Evolutionary conservation across 2,797 vertebrate species (phyloP).

Genomic region (Cryptoprocta ferox): DNA sequence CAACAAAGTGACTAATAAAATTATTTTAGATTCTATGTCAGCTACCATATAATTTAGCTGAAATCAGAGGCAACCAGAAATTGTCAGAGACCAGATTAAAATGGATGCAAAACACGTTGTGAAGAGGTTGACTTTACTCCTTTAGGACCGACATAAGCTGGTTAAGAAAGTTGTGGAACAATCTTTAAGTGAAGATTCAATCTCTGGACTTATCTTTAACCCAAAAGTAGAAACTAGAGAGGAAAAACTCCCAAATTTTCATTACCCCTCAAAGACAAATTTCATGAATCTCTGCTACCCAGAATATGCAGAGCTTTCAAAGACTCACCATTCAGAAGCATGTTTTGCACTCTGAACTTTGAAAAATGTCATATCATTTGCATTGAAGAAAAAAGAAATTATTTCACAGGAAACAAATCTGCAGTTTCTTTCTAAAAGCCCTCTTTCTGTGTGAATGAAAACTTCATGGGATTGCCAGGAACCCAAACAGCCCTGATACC

Average conservation of each 20-base stretch:
- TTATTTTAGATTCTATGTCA: slow-evolving; percentile 18
- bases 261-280: slow-evolving; percentile 23
- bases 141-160: not conserved
- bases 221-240: not conserved
- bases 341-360: not conserved
- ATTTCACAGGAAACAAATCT: not conserved
- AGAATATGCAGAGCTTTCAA: not conserved
- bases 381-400: not conserved
- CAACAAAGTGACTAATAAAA: not conserved
- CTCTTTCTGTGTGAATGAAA: not conserved
- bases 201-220: slow-evolving; percentile 3
- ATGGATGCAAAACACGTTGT: not conserved
- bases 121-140: not conserved
- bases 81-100: not conserved
- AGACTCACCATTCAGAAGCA: not conserved
- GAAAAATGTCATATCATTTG: not conserved
- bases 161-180: not conserved
- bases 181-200: not conserved
- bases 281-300: not conserved
- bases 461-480: not conserved
- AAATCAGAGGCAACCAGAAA: slow-evolving; percentile 2
- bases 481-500: not conserved
- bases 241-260: not conserved
- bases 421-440: slow-evolving; percentile 26
- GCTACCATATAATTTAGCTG: not conserved